Percentiles rank a stretch among this genome's conserved stretches.
These are phyloP conservation scores for Kryptolebias marmoratus DNA, from an alignment of 2,113 vertebrate species.

Conservation along the genomic window DNA sequence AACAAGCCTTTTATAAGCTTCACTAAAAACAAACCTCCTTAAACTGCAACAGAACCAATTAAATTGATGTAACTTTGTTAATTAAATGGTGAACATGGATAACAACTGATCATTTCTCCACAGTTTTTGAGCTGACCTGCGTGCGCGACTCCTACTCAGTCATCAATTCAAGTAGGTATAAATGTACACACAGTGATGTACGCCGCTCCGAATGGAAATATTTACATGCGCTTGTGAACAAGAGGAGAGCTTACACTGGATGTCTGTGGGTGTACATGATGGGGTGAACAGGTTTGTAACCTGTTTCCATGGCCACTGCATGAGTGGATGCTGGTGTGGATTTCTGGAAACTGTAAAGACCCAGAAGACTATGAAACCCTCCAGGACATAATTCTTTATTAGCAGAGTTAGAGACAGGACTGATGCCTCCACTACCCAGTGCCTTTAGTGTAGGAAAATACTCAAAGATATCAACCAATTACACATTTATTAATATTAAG, in stretches of 20 bases:
- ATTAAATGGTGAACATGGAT: background rate
- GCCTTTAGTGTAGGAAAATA: no score
- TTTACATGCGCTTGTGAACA: slow-evolving; percentile 4
- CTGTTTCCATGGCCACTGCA: slow-evolving; percentile 67
- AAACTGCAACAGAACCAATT: background rate
- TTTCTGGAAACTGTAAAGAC: slow-evolving; percentile 32
- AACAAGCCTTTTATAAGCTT: background rate
- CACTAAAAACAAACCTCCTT: background rate
- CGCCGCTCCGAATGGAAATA: background rate
- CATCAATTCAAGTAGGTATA: background rate
- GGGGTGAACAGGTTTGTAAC: slow-evolving; percentile 47
- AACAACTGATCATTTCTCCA: no score
- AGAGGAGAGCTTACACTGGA: background rate
- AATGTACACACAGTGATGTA: background rate
- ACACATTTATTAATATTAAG: no score
- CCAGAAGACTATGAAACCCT: slow-evolving; percentile 23
- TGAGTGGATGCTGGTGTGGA: slow-evolving; percentile 47
- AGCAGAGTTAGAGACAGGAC: background rate
- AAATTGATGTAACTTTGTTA: background rate
- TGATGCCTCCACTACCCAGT: no score
- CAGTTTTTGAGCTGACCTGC: background rate
- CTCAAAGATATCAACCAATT: no score
- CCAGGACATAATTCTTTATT: slow-evolving; percentile 28
- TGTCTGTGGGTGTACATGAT: slow-evolving; percentile 26
- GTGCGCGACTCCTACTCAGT: background rate